Base-by-base conservation (phyloP, 37 sponge, comb jelly and placozoan genomes). In the Cladorhizidae sp. region DNA sequence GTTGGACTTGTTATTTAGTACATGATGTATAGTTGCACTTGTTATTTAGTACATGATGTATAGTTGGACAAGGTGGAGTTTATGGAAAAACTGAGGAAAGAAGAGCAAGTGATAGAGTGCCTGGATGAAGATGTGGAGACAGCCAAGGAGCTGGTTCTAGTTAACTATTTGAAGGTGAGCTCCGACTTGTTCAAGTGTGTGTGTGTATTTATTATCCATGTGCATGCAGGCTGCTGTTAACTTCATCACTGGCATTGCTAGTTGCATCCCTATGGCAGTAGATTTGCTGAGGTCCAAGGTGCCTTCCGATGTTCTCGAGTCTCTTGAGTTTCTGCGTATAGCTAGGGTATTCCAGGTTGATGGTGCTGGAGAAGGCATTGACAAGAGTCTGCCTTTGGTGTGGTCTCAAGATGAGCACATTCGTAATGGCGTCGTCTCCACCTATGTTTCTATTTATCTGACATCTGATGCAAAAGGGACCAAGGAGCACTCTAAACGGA, bases 221-320 rank as follows among this genome's bases (percentile, higher is more conserved):
- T 18, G 61, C 70, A n/a, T 74, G 28, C 43, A 89, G 90, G 91
- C 92, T 67, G 87, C 88, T 64, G 50, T 97, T 26, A 33, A 52
- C 32, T 97, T 94, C 68, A 82, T 83, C 22, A 55, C 76, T 23
- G 59, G 75, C 59, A 76, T 97, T 65, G 65, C 72, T 18, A 15
- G 17, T 6, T 90, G 87, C 57, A 61, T 94, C 21, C 93, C 90
- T 22, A 62, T 87, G 32, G 88, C 85, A 52, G 67, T 87, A 14
- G 80, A 86, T 78, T 75, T 97, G 52, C 77, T 97, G 69, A 87
- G 88, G 28, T 95, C 95, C 79, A 97, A 92, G 89, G 65, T 85
- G 41, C 76, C 72, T 49, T 72, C 92, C 52, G 98, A 97, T 70
- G 76, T 97, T 12, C 77, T 87, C 31, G 97, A 97, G 67, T 61